Conservation (phyloP, 2,888 invertebrate species). For the Silvanus unidentatus region DNA sequence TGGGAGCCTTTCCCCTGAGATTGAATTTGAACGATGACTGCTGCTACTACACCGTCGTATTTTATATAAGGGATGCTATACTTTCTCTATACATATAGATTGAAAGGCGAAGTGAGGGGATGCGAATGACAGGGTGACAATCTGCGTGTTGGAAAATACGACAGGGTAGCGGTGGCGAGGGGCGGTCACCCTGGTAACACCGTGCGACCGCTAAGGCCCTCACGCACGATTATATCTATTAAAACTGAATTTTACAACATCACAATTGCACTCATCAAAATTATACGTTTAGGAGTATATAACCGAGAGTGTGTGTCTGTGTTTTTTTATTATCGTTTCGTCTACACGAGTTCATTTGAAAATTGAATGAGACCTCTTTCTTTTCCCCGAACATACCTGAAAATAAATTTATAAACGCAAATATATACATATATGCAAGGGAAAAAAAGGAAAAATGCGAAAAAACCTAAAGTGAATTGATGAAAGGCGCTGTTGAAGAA, state of each 20-base stretch:
- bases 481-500: constrained; percentile 41
- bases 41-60: not conserved
- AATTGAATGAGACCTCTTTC: too few species aligned
- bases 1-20: constrained; percentile 28
- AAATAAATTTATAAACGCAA: too few species aligned
- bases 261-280: constrained; percentile 27
- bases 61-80: not conserved
- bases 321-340: too few species aligned
- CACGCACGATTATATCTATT: constrained; percentile 44
- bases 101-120: constrained; percentile 6
- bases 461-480: constrained; percentile 34
- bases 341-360: too few species aligned
- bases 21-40: constrained; percentile 31
- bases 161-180: constrained; percentile 24
- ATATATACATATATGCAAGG: not conserved
- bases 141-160: constrained; percentile 38
- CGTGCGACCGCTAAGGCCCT: constrained; percentile 38
- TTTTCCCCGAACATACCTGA: too few species aligned
- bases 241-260: constrained; percentile 40
- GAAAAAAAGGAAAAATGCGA: not conserved
- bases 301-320: too few species aligned
- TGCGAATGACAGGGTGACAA: constrained; percentile 24
- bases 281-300: too few species aligned
- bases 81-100: too few species aligned
- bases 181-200: constrained; percentile 42